Evolutionary conservation across 1,140 invertebrate genomes (phyloP).

Genomic region (Panagrolaimus sp.): DNA sequence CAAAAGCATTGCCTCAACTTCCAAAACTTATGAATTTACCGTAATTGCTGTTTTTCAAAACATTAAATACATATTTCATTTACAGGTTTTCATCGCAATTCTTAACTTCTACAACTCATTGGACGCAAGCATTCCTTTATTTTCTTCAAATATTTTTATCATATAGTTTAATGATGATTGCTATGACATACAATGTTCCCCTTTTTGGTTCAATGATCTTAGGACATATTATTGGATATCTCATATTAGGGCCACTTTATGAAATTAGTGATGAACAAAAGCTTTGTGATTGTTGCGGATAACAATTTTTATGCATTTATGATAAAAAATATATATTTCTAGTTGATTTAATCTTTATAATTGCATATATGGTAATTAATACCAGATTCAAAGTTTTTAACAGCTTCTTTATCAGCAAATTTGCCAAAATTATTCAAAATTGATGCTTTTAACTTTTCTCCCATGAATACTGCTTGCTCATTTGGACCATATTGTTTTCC

Average conservation of each 20-base stretch:
- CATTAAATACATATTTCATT: not conserved
- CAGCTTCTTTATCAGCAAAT: not conserved
- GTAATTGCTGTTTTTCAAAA: not conserved
- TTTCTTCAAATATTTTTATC: slow-evolving; percentile 30
- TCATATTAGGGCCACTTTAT: slow-evolving; percentile 26
- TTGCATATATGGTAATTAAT: slow-evolving; percentile 21
- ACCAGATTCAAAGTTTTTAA: slow-evolving; percentile 15
- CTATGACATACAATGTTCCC: slow-evolving; percentile 36
- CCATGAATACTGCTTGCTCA: slow-evolving; percentile 17
- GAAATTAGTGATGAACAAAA: slow-evolving; percentile 12
- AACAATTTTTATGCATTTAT: not conserved
- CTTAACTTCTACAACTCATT: slow-evolving; percentile 10
- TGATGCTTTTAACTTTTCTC: slow-evolving; percentile 13
- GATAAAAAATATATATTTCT: not conserved
- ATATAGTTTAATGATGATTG: slow-evolving; percentile 31
- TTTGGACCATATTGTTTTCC: slow-evolving; percentile 20
- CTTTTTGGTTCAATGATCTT: slow-evolving; percentile 19
- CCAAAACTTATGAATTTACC: not conserved
- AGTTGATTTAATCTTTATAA: not conserved
- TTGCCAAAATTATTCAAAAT: slow-evolving; percentile 15
- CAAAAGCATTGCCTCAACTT: not conserved
- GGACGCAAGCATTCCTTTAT: slow-evolving; percentile 15
- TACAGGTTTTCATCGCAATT: slow-evolving; percentile 12
- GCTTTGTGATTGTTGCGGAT: slow-evolving; percentile 25
- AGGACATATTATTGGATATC: slow-evolving; percentile 28